Percentiles rank a stretch among this genome's conserved stretches.
phyloP scores from a whole-genome alignment of 2,888 invertebrate genomes.

The Harmothoe impar region DNA sequence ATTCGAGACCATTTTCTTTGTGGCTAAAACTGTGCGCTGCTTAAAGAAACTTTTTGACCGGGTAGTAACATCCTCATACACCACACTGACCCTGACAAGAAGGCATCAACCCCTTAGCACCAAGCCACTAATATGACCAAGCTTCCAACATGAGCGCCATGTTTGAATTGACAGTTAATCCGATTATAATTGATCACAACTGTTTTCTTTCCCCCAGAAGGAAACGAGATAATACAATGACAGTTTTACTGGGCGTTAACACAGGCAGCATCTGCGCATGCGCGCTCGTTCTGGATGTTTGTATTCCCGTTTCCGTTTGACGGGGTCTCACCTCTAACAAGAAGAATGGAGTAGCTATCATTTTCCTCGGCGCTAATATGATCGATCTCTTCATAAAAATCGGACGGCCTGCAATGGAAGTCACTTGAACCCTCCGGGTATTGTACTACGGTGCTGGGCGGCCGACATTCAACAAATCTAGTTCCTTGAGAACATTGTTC shows the following conservation, averaged over 20 bases:
- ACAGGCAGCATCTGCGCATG: neutral
- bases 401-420: neutral
- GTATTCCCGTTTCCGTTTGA: slow-evolving; percentile 32
- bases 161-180: neutral
- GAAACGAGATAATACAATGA: neutral
- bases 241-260: neutral
- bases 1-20: no score
- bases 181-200: slow-evolving; percentile 17
- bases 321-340: slow-evolving; percentile 24
- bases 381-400: slow-evolving; percentile 35
- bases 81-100: no score
- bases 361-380: neutral
- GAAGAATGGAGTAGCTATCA: slow-evolving; percentile 30
- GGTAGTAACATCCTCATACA: no score
- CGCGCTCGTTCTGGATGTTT: slow-evolving; percentile 30
- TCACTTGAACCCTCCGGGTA: neutral
- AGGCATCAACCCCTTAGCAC: no score
- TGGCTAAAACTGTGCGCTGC: no score
- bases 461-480: neutral
- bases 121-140: no score
- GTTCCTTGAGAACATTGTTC: neutral
- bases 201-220: neutral
- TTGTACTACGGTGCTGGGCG: neutral
- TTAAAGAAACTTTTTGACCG: no score
- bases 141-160: neutral